Base-by-base conservation (phyloP, 2,113 vertebrate species). In the Pseudolaguvia tuberculata region DNA sequence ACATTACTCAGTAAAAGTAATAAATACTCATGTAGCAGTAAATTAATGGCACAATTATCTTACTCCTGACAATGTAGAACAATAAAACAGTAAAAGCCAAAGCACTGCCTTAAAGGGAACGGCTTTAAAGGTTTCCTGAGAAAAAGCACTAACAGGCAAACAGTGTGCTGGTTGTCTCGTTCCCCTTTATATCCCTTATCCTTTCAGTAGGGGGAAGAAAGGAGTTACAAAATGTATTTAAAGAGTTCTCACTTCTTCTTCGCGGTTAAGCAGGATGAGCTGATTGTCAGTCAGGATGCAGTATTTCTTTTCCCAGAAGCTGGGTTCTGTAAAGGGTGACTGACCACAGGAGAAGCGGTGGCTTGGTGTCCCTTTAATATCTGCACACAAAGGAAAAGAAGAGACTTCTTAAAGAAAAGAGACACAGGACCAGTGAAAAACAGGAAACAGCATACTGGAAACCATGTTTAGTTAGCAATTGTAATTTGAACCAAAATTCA, bases 281-380 rank as follows among this genome's bases (percentile, higher is more conserved):
- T 98, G 96, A 88, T 89, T 95, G 88, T 97, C 95, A 0, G 94
- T 97, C 83, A 98, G 92, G 85, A 98, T 91, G 87, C 95, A 97
- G 84, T 93, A 94, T 70, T 93, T 96, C 83, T 93, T 92, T 75
- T 95, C 93, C 96, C 96, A 98, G 79, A 91, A 85, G 6, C 90
- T 91, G 1, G 89, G 89, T 66, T 95, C 93, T 0, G 89, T 87
- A 86, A 92, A 93, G 11, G 94, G 94, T 5, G 93, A 96, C 88
- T 97, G 96, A 58, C 96, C 96, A 0, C 95, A 98, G 71, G 96
- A 98, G 79, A 98, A 89, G 0, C 90, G 85, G 79, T 98, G 94
- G 1, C 94, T 93, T 4, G 96, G 93, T 0, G 96, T 94, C 6
- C 96, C 96, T 82, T 94, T 97, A 57, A 98, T 93, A 86, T 98